A percentile compares a stretch with the other conserved stretches of the same genome.
These are phyloP conservation scores for Origma solitaria DNA, from an alignment of 2,113 vertebrate species.

Conservation along the genomic window DNA sequence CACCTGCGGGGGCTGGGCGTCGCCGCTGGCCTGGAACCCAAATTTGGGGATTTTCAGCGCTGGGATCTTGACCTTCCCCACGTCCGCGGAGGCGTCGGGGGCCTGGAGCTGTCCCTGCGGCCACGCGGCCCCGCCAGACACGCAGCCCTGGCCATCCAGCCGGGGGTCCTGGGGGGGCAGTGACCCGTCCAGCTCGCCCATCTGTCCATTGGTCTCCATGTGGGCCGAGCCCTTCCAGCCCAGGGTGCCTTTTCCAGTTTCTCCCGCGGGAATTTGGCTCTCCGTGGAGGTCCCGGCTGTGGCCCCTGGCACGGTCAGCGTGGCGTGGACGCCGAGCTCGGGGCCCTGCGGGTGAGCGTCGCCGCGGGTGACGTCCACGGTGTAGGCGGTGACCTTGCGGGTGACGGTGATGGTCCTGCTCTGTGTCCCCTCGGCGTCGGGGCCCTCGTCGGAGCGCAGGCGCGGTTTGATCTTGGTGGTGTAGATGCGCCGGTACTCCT, in stretches of 20 bases:
- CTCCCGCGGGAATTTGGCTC: not conserved
- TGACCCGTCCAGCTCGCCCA: not conserved
- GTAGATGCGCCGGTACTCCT: constrained; percentile 90
- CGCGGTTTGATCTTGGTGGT: constrained; percentile 93
- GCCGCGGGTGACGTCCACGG: constrained; percentile 81
- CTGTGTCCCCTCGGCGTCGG: constrained; percentile 80
- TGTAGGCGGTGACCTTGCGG: constrained; percentile 89
- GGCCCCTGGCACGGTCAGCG: no score
- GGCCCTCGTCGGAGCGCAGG: constrained; percentile 83
- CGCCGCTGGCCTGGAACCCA: not conserved
- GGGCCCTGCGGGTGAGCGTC: constrained; percentile 75
- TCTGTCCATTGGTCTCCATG: not conserved
- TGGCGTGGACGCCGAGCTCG: constrained; percentile 66
- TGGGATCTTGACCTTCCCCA: constrained; percentile 62
- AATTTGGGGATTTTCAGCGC: constrained; percentile 66
- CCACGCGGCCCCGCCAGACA: not conserved
- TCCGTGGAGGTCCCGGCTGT: not conserved
- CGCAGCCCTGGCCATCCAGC: not conserved
- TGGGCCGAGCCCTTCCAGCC: fast-evolving
- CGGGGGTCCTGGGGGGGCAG: not conserved
- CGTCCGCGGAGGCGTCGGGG: not conserved
- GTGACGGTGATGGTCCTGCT: constrained; percentile 94
- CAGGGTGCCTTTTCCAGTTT: not conserved
- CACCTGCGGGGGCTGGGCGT: not conserved
- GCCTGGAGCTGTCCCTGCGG: not conserved